Evolutionary conservation across 2,888 invertebrate genomes (phyloP).

Genomic region (Hofmannophila pseudospretella): DNA sequence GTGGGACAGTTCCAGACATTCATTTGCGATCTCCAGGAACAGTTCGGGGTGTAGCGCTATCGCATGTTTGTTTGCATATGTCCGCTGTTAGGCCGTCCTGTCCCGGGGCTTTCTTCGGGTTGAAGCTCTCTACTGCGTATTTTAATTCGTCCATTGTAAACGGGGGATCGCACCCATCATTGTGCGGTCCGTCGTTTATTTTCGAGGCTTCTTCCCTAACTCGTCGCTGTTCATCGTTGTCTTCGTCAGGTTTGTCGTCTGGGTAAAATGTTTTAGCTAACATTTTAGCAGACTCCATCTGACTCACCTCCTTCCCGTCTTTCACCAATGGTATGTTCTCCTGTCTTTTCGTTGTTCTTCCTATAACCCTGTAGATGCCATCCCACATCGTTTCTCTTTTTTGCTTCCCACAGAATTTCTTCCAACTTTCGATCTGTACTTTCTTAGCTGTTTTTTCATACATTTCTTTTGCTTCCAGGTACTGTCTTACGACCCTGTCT

Average conservation of each 20-base stretch:
- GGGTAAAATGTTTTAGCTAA: conserved; percentile 8
- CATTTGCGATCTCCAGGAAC: too few species aligned
- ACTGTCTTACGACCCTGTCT: conserved; percentile 4
- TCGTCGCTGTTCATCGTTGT: too few species aligned
- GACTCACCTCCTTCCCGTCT: neutral
- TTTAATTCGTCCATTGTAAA: conserved; percentile 9
- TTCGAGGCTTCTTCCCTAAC: neutral
- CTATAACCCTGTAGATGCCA: conserved; percentile 8
- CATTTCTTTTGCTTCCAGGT: neutral
- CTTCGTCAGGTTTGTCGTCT: neutral
- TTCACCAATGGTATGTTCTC: conserved; percentile 6
- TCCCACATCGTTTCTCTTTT: conserved; percentile 11
- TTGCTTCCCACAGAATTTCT: conserved; percentile 8
- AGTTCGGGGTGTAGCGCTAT: neutral
- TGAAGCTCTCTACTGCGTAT: neutral
- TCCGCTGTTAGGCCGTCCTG: conserved; percentile 13
- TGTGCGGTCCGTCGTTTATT: neutral
- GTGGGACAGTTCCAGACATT: too few species aligned
- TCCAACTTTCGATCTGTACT: conserved; percentile 6
- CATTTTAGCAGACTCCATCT: conserved; percentile 6
- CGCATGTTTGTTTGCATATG: conserved; percentile 3
- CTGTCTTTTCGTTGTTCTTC: neutral
- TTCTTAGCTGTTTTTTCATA: neutral
- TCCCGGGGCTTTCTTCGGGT: conserved; percentile 15
- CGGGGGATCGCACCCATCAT: conserved; percentile 8